A percentile compares a stretch with the other conserved stretches of the same genome.
These are phyloP conservation scores for Hirtodrosophila trivittata DNA, from an alignment of 2,888 invertebrate species.

Conservation along the genomic window DNA sequence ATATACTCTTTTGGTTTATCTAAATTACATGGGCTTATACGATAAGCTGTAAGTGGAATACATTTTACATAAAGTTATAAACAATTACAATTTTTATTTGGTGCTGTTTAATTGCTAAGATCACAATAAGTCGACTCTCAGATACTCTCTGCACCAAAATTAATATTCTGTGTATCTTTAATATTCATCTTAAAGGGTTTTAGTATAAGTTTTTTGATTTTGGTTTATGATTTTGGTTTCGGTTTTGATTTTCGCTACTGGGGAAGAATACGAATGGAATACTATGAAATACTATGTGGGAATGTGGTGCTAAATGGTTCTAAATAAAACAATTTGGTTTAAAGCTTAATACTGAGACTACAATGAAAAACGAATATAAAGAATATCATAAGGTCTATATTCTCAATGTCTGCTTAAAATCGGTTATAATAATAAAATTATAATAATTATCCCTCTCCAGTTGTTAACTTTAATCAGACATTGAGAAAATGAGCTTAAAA, in stretches of 20 bases:
- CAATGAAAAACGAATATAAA: slow-evolving; percentile 22
- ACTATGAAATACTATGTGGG: background rate
- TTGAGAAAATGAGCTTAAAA: too few species aligned
- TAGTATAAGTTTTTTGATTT: background rate
- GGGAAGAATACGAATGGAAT: too few species aligned
- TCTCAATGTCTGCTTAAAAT: too few species aligned
- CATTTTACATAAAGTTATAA: slow-evolving; percentile 11
- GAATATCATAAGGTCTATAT: background rate
- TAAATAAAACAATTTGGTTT: slow-evolving; percentile 55
- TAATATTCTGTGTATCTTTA: slow-evolving; percentile 11
- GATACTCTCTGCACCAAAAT: slow-evolving; percentile 48
- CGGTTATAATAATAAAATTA: too few species aligned
- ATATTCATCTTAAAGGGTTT: too few species aligned
- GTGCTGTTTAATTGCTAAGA: slow-evolving; percentile 62
- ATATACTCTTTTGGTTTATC: slow-evolving; percentile 41
- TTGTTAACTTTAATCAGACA: background rate
- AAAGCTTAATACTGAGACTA: slow-evolving; percentile 68
- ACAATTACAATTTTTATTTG: slow-evolving; percentile 45
- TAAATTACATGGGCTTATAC: slow-evolving; percentile 30
- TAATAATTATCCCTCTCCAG: background rate
- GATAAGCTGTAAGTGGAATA: slow-evolving; percentile 16
- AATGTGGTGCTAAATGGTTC: slow-evolving; percentile 4
- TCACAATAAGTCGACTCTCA: slow-evolving; percentile 64
- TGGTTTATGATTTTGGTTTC: too few species aligned
- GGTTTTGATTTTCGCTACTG: too few species aligned